Conservation (phyloP, 1,140 invertebrate species). For the Campoletis sonorensis region DNA sequence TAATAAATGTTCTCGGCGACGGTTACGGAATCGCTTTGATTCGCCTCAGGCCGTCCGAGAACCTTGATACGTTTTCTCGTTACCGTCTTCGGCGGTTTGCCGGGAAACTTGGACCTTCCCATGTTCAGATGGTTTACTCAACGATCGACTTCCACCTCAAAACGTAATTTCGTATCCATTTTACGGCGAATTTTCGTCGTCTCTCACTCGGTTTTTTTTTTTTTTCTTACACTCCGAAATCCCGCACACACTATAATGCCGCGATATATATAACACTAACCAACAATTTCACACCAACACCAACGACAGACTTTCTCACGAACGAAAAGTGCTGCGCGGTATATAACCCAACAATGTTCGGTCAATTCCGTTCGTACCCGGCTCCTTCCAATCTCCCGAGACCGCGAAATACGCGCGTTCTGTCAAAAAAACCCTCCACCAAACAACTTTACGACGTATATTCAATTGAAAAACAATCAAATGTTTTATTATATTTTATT, state of each 20-base stretch:
- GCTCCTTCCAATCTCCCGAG: conserved; percentile 39
- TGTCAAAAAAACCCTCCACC: conserved; percentile 49
- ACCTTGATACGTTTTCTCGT: conserved; percentile 89
- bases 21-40: conserved; percentile 75
- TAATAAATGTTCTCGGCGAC: conserved; percentile 77
- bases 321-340: not conserved
- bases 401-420: conserved; percentile 54
- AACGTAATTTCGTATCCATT: conserved; percentile 69
- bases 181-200: conserved; percentile 55
- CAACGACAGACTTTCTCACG: not conserved
- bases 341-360: conserved; percentile 37
- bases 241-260: conserved; percentile 8
- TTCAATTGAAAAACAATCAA: conserved; percentile 2
- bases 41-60: conserved; percentile 78
- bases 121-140: conserved; percentile 74
- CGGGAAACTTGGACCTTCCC: conserved; percentile 87
- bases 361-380: conserved; percentile 46
- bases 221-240: conserved; percentile 20
- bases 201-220: conserved; percentile 1
- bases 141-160: conserved; percentile 65
- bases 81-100: conserved; percentile 89
- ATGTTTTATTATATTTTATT: not conserved
- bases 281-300: conserved; percentile 7
- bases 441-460: conserved; percentile 24
- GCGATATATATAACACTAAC: conserved; percentile 7